A percentile compares a stretch with the other conserved stretches of the same genome.
Evolutionary conservation across 1,140 invertebrate species (phyloP).

Genomic region (Dryas iulia): DNA sequence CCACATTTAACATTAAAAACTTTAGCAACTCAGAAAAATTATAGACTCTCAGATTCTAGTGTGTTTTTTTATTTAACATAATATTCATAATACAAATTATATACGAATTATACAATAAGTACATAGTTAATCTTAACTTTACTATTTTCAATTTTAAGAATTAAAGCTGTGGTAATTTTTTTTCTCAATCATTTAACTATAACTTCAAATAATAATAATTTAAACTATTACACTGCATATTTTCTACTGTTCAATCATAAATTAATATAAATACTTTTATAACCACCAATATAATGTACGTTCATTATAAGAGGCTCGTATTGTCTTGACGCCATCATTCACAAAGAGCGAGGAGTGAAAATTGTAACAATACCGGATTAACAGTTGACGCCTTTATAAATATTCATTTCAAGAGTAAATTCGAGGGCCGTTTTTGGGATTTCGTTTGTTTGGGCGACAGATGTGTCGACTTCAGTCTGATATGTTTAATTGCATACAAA

Average conservation of each 20-base stretch:
- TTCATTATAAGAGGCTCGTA: slow-evolving; percentile 53
- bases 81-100: too few species aligned
- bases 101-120: too few species aligned
- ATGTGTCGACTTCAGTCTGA: slow-evolving; percentile 47
- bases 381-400: slow-evolving; percentile 78
- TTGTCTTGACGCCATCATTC: slow-evolving; percentile 74
- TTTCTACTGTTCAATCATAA: too few species aligned
- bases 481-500: slow-evolving; percentile 27
- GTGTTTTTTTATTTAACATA: too few species aligned
- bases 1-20: too few species aligned
- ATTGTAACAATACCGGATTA: slow-evolving; percentile 75
- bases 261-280: neutral
- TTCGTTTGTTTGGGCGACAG: slow-evolving; percentile 64
- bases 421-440: slow-evolving; percentile 55
- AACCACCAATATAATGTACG: slow-evolving; percentile 41
- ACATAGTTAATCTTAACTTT: too few species aligned
- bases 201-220: neutral
- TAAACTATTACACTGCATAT: too few species aligned
- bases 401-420: slow-evolving; percentile 71
- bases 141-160: too few species aligned
- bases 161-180: too few species aligned
- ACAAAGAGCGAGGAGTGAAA: slow-evolving; percentile 53
- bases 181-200: too few species aligned
- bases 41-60: too few species aligned
- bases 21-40: too few species aligned